Conservation (phyloP, 2,113 vertebrate genomes). For the Coracopsis vasa region DNA sequence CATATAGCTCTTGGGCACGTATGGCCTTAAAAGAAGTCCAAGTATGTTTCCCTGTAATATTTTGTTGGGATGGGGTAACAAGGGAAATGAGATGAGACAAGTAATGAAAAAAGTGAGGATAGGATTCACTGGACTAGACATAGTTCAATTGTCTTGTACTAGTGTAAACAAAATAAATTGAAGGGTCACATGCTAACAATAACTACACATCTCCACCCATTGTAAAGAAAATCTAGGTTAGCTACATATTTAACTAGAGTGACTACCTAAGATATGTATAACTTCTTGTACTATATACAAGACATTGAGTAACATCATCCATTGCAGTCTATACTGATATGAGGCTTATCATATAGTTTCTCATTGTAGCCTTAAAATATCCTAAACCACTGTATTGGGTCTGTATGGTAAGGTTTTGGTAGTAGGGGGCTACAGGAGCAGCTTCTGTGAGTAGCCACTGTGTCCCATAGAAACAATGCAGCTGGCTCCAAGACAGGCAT, state of each 20-base stretch:
- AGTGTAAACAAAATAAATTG: not conserved
- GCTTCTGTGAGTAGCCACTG: not conserved
- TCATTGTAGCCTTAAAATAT: not conserved
- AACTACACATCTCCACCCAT: not conserved
- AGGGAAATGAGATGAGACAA: not conserved
- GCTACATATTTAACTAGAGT: not conserved
- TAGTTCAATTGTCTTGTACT: not conserved
- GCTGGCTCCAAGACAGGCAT: too few species aligned
- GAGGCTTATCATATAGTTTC: not conserved
- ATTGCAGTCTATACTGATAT: not conserved
- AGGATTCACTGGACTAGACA: not conserved
- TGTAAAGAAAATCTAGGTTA: not conserved
- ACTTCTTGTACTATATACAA: not conserved
- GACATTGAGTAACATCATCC: not conserved
- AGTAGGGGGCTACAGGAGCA: rapidly evolving
- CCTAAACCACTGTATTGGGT: rapidly evolving
- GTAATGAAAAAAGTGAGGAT: not conserved
- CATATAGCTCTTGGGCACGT: not conserved
- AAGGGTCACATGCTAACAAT: not conserved
- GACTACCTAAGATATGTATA: not conserved
- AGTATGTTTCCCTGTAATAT: not conserved
- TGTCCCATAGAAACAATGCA: not conserved
- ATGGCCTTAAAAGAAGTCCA: not conserved
- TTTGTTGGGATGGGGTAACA: not conserved
- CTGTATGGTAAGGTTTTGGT: not conserved